Evolutionary conservation across 2,113 vertebrate species (phyloP).

Genomic region (Oenanthe melanoleuca): DNA sequence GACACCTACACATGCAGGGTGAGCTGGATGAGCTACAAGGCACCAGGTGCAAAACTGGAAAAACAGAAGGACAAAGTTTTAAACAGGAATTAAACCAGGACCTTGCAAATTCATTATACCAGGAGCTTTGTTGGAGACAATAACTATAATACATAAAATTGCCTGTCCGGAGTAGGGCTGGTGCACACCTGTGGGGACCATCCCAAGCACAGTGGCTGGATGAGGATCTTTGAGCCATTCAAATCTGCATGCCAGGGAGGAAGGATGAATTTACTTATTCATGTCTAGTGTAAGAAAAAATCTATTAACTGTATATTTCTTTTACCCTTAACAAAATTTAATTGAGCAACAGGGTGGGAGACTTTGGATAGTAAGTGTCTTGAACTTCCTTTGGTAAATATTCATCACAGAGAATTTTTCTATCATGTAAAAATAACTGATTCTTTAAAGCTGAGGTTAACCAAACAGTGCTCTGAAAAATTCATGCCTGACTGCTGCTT

Average conservation of each 20-base stretch:
- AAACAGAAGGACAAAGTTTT: not conserved
- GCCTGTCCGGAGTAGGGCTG: not conserved
- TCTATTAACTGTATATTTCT: not conserved
- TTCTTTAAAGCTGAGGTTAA: not conserved
- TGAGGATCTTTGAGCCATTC: not conserved
- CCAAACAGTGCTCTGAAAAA: not conserved
- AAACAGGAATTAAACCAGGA: not conserved
- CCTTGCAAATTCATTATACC: not conserved
- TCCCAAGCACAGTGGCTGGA: rapidly evolving
- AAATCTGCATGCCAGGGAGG: not conserved
- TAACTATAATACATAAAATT: not conserved
- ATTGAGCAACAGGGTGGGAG: not conserved
- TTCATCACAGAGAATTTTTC: not conserved
- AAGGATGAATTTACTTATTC: not conserved
- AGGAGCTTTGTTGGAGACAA: not conserved
- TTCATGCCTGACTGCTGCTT: not conserved
- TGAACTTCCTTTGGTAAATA: not conserved
- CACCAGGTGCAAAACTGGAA: not conserved
- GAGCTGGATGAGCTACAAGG: not conserved
- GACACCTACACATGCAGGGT: rapidly evolving
- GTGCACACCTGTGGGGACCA: not conserved
- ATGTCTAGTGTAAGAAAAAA: not conserved
- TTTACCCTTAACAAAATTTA: not conserved
- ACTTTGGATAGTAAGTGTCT: not conserved
- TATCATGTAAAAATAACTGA: not conserved